Evolutionary conservation across 2,797 vertebrate species (phyloP).

Genomic region (Ispidina picta): DNA sequence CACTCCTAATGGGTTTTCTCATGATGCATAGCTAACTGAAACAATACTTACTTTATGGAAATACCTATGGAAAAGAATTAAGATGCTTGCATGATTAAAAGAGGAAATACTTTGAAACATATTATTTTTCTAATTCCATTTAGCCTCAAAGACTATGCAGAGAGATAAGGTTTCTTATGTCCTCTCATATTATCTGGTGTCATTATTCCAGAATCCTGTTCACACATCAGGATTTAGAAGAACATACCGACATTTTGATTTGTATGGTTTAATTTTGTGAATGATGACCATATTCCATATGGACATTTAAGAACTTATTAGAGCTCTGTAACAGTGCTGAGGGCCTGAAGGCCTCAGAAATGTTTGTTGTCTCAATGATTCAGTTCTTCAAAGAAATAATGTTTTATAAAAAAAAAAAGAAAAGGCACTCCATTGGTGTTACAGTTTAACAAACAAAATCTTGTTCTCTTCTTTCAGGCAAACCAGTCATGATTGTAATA

Average conservation of each 20-base stretch:
- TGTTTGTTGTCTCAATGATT: not conserved
- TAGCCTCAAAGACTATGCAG: conserved; percentile 48
- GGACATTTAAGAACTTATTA: conserved; percentile 69
- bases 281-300: conserved; percentile 37
- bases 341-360: conserved; percentile 49
- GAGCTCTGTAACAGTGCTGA: conserved; percentile 31
- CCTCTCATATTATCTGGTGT: conserved; percentile 52
- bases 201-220: conserved; percentile 56
- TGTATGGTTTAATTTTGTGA: conserved; percentile 61
- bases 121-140: conserved; percentile 54
- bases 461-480: conserved; percentile 83
- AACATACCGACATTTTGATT: conserved; percentile 64
- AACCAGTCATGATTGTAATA: conserved; percentile 99
- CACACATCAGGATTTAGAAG: conserved; percentile 49
- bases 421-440: conserved; percentile 11
- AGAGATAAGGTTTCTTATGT: conserved; percentile 45
- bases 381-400: conserved; percentile 44
- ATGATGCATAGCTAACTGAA: conserved; percentile 56
- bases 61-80: conserved; percentile 10
- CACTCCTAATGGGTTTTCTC: conserved; percentile 55
- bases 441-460: conserved; percentile 56
- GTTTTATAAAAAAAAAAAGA: conserved; percentile 38
- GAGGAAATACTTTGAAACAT: conserved; percentile 48
- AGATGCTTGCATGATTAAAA: conserved; percentile 40
- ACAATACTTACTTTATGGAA: conserved; percentile 47